Evolutionary conservation across 2,888 invertebrate species (phyloP), one percentile per base, ranked within the genome.

Genomic region (Trachelus tabidus): DNA sequence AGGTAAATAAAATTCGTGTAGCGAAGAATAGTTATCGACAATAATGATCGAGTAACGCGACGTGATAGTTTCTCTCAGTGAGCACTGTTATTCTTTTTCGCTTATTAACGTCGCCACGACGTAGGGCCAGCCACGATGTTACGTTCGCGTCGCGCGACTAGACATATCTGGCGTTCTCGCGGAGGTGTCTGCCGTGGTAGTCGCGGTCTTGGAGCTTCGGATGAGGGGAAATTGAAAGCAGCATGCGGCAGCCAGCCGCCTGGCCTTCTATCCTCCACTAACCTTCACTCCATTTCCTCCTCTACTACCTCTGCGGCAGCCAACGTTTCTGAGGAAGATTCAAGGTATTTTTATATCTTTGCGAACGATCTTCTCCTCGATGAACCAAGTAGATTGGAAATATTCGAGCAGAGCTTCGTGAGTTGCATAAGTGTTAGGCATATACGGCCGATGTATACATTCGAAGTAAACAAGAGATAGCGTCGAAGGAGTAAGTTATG

Each of bases 311-410:
- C 34, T 71, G 71, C 35, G 35, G 71, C 37, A 69, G 37, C 68
- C 56, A 75, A 73, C 71, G 71, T 33, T 73, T 68, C 37, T 69
- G 34, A 75, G 79, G 77, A 80, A 79, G 78, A 84, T 84, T 76
- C 77, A 76, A 73, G 80, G 73, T 85, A 83, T 85, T 86, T 85
- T 86, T 83, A 77, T 81, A 81, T 76, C 69, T 75, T 73, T 76
- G 40, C 40, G 33, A 75, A 37, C 56, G 75, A 77, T 77, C 77
- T 75, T 73, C 56, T 30, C 12, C 56, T 23, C 9, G 40, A 23
- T 23, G 23, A 56, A 23, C 40, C 23, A 23, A 9, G 23, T 6
- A 56, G 23, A 15, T 56, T 23, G 6, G 40, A 23, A 56, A 56
- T 15, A 56, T 56, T 56, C 40, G 9, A 56, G 40, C 23, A 23